Evolutionary conservation across 2,113 vertebrate species (phyloP).

Genomic region (Tapirus terrestris): DNA sequence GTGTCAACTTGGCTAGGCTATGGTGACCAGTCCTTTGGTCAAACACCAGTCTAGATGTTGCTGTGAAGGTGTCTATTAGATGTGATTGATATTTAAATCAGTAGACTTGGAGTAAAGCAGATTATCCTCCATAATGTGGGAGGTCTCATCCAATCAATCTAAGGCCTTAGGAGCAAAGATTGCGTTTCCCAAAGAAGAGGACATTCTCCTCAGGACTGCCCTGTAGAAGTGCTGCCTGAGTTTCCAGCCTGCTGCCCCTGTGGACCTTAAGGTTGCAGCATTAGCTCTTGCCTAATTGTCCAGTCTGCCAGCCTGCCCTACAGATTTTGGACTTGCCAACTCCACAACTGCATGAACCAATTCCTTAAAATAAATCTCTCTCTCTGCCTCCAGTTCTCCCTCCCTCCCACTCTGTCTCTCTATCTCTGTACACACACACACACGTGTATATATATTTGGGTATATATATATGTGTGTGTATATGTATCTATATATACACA

Average conservation of each 20-base stretch:
- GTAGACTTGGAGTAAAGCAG: background rate
- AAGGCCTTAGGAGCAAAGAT: background rate
- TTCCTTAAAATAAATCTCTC: background rate
- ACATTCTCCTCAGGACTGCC: background rate
- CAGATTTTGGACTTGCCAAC: background rate
- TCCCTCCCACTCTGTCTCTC: background rate
- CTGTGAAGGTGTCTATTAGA: background rate
- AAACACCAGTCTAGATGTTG: background rate
- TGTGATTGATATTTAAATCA: background rate
- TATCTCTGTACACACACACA: background rate
- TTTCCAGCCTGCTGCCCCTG: background rate
- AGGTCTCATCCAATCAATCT: background rate
- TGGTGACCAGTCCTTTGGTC: background rate
- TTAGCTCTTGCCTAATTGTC: background rate
- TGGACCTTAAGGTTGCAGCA: background rate
- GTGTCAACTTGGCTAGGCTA: background rate
- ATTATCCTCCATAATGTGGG: too few species aligned
- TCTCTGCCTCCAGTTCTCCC: background rate
- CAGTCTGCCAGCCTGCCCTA: background rate
- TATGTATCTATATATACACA: background rate
- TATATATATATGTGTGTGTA: background rate
- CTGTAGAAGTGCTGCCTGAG: background rate
- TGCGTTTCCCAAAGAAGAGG: background rate
- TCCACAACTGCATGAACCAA: background rate
- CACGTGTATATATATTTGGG: too few species aligned